These are phyloP conservation scores for Lagorchestes hirsutus DNA, from an alignment of 2,797 vertebrate genomes.

Conservation along the genomic window DNA sequence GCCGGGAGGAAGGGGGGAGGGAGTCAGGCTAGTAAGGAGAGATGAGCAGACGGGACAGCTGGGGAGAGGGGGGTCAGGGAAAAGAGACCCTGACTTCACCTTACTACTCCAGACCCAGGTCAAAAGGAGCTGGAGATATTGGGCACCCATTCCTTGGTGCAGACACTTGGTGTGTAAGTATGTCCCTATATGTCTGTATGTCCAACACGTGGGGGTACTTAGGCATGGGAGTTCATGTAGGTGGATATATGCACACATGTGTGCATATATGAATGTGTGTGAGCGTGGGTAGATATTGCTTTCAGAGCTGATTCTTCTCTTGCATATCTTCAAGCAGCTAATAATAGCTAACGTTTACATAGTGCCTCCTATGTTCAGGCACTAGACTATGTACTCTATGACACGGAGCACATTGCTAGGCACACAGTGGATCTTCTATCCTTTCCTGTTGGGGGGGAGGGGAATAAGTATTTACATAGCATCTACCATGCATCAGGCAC, in stretches of 20 bases:
- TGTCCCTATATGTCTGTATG: neutral
- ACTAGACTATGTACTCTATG: neutral
- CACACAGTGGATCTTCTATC: neutral
- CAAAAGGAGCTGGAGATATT: conserved; percentile 29
- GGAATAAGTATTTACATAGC: neutral
- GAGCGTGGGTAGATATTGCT: neutral
- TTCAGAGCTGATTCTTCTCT: neutral
- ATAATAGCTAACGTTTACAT: neutral
- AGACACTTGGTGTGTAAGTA: neutral
- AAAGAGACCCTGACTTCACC: conserved; percentile 15
- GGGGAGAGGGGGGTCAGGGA: conserved; percentile 44
- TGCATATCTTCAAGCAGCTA: neutral
- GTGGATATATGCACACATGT: neutral
- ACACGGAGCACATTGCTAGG: neutral
- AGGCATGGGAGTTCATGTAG: conserved; percentile 22
- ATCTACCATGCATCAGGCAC: neutral
- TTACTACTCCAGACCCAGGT: conserved; percentile 44
- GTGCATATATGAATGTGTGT: neutral
- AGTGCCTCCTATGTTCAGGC: neutral
- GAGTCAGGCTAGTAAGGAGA: conserved; percentile 34
- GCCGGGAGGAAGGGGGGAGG: conserved; percentile 57
- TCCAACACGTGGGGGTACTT: conserved; percentile 25
- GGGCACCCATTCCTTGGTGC: conserved; percentile 58
- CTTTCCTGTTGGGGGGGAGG: neutral
- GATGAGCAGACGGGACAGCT: conserved; percentile 59